A percentile compares a stretch with the other conserved stretches of the same genome.
These are phyloP conservation scores for Sitta europaea DNA, from an alignment of 2,113 vertebrate species.

Conservation along the genomic window DNA sequence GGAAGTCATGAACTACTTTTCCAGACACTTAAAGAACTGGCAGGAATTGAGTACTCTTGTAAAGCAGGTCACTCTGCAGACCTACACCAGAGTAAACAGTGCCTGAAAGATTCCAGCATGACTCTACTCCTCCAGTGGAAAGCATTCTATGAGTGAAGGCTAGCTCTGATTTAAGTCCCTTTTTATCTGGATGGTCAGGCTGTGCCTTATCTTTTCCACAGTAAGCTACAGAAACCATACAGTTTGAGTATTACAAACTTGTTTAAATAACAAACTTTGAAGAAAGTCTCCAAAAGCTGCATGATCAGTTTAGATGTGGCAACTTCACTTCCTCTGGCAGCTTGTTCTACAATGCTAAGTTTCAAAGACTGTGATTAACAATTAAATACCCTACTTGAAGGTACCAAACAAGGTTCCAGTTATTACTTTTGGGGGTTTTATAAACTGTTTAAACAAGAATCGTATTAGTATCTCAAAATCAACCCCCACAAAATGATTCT, in stretches of 20 bases:
- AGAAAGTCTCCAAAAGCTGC: not conserved
- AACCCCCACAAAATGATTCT: not conserved
- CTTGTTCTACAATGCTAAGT: not conserved
- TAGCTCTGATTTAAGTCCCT: not conserved
- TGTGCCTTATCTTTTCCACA: not conserved
- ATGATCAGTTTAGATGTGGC: not conserved
- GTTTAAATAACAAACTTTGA: not conserved
- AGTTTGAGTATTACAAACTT: not conserved
- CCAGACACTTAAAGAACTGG: not conserved
- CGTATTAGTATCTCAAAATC: not conserved
- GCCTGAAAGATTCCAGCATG: not conserved
- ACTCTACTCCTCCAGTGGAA: not conserved
- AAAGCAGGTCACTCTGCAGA: conserved; percentile 12
- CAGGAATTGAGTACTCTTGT: not conserved
- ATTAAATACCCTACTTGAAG: not conserved
- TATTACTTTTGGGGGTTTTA: not conserved
- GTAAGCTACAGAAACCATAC: not conserved
- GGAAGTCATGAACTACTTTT: not conserved
- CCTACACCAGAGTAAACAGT: not conserved
- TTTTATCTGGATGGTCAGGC: not conserved
- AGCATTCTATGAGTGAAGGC: not conserved
- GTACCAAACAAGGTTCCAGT: not conserved
- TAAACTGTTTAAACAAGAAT: not conserved
- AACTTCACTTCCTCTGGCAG: not conserved
- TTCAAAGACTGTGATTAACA: not conserved